Evolutionary conservation across 2,888 invertebrate genomes (phyloP).

Genomic region (Dryobota labecula): DNA sequence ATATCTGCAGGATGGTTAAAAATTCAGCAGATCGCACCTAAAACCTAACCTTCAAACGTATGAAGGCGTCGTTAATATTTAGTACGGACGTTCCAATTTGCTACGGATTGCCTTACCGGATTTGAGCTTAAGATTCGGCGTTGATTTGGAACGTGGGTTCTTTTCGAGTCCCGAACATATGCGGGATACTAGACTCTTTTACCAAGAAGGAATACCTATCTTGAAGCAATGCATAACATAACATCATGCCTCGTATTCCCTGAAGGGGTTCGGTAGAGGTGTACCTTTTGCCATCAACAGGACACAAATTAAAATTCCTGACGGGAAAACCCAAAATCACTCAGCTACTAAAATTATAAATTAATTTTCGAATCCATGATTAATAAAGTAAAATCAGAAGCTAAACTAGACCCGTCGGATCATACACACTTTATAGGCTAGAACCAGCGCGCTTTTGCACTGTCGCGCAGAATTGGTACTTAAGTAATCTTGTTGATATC

Average conservation of each 20-base stretch:
- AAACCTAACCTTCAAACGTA: constrained; percentile 9
- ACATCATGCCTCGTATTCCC: too few relatives aligned
- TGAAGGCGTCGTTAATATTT: constrained; percentile 36
- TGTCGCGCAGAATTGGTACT: neutral
- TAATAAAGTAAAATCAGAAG: neutral
- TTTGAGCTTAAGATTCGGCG: constrained; percentile 7
- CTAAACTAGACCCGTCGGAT: too few relatives aligned
- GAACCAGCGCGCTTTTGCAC: neutral
- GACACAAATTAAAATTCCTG: too few relatives aligned
- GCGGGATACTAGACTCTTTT: neutral
- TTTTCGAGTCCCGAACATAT: neutral
- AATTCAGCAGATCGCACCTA: constrained; percentile 10
- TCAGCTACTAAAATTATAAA: neutral
- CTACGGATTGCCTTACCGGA: neutral
- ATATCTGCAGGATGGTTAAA: constrained; percentile 19
- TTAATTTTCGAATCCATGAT: neutral
- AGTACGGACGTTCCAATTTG: constrained; percentile 25
- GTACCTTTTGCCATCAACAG: too few relatives aligned
- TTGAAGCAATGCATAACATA: too few relatives aligned
- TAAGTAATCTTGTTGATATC: neutral
- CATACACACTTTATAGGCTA: too few relatives aligned
- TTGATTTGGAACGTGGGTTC: neutral
- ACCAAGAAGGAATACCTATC: too few relatives aligned
- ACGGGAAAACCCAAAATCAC: too few relatives aligned
- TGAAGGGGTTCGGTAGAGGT: too few relatives aligned